These are phyloP conservation scores for Neoarius graeffei DNA, from an alignment of 2,113 vertebrate genomes.

Conservation along the genomic window DNA sequence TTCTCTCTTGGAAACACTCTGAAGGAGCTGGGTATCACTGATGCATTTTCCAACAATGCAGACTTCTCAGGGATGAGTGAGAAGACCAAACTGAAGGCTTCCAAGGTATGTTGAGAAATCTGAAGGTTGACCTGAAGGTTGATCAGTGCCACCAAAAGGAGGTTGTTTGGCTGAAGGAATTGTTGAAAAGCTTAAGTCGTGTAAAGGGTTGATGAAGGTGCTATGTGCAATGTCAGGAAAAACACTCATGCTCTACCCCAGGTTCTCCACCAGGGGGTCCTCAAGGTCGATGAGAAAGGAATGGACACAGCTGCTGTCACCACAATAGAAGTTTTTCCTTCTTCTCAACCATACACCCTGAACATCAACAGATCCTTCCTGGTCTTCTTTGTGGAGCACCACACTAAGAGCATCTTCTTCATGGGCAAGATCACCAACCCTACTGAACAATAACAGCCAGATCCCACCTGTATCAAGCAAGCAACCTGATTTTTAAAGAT, in stretches of 20 bases:
- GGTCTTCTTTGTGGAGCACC: slow-evolving; percentile 74
- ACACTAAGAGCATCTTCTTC: slow-evolving; percentile 79
- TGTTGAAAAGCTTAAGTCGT: not conserved
- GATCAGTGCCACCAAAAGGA: too few species aligned
- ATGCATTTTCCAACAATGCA: slow-evolving; percentile 70
- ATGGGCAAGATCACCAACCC: slow-evolving; percentile 82
- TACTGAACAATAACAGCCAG: slow-evolving; percentile 13
- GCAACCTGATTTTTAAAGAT: not conserved
- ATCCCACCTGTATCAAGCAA: not conserved
- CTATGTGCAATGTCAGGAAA: too few species aligned
- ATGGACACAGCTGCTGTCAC: slow-evolving; percentile 73
- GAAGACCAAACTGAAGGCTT: slow-evolving; percentile 68
- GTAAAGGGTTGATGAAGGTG: not conserved
- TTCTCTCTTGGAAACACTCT: slow-evolving; percentile 69
- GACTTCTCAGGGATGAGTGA: slow-evolving; percentile 79
- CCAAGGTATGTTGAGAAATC: slow-evolving; percentile 71
- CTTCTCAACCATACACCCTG: slow-evolving; percentile 58
- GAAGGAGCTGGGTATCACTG: slow-evolving; percentile 72
- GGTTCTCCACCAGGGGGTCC: slow-evolving; percentile 77
- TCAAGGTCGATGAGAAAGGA: slow-evolving; percentile 81
- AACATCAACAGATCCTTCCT: slow-evolving; percentile 78
- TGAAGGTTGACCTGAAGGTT: not conserved
- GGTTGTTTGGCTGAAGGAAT: not conserved
- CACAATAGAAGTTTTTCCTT: slow-evolving; percentile 49
- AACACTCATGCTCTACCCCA: slow-evolving; percentile 47